These are phyloP conservation scores for Hydrolagus affinis DNA, from an alignment of 2,113 vertebrate genomes.

Conservation along the genomic window DNA sequence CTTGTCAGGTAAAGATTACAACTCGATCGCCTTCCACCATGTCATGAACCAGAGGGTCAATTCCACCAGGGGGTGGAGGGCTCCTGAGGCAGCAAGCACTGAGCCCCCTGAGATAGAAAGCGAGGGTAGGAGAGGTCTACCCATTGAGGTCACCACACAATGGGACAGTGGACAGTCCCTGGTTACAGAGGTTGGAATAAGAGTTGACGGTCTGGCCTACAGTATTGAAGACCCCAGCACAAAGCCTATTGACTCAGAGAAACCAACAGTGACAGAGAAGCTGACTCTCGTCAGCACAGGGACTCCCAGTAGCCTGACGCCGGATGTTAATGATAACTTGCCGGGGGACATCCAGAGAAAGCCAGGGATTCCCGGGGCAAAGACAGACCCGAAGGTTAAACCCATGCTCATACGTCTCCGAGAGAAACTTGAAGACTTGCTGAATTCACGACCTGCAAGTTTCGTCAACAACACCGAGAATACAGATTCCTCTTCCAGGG, in stretches of 20 bases:
- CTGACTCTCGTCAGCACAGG: not conserved
- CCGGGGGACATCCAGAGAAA: not conserved
- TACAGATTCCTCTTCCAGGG: not conserved
- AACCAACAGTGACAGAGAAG: slow-evolving; percentile 33
- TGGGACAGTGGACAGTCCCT: not conserved
- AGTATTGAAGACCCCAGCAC: slow-evolving; percentile 45
- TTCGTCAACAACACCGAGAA: not conserved
- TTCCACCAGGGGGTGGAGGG: slow-evolving; percentile 39
- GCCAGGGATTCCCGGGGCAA: not conserved
- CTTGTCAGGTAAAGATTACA: slow-evolving; percentile 42
- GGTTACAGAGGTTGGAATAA: slow-evolving; percentile 39
- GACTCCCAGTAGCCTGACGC: not conserved
- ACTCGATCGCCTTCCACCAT: slow-evolving; percentile 34
- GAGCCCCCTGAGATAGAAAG: not conserved
- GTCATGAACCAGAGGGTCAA: slow-evolving; percentile 29
- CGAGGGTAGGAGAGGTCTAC: not conserved
- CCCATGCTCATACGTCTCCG: not conserved
- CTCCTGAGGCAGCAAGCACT: not conserved
- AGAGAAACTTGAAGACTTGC: slow-evolving; percentile 10
- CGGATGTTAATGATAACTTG: too few relatives aligned
- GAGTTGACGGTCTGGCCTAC: slow-evolving; percentile 42
- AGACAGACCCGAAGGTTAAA: slow-evolving; percentile 5
- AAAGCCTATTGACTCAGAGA: slow-evolving; percentile 35
- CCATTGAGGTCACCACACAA: slow-evolving; percentile 23
- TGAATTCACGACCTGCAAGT: not conserved